Conservation (phyloP, 2,113 vertebrate genomes). For the Proteles cristata region DNA sequence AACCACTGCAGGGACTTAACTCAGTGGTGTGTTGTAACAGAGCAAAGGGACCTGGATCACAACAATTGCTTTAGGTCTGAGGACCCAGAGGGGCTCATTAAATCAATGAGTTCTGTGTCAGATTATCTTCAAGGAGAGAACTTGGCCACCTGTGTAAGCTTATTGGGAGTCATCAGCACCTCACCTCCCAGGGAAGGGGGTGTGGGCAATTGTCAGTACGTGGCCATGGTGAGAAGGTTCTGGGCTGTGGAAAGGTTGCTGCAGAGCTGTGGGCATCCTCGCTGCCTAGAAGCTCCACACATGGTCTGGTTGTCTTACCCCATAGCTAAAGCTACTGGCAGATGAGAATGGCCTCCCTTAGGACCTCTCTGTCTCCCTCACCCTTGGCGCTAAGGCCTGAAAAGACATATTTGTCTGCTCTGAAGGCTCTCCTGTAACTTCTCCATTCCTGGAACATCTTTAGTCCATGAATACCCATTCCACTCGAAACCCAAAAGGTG, state of each 20-base stretch:
- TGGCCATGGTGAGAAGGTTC: neutral
- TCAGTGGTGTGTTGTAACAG: neutral
- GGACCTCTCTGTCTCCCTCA: neutral
- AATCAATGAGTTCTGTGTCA: neutral
- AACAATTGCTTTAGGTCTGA: neutral
- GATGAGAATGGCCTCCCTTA: neutral
- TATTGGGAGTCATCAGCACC: fast-evolving
- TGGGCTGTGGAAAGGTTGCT: neutral
- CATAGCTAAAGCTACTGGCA: neutral
- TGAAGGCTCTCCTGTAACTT: neutral
- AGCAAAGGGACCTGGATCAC: neutral
- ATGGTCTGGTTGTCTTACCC: neutral
- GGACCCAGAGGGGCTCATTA: neutral
- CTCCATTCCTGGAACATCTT: neutral
- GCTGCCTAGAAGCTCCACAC: neutral
- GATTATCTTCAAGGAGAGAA: neutral
- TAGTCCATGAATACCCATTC: neutral
- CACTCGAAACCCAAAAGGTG: neutral
- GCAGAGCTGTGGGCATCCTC: neutral
- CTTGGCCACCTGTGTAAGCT: neutral
- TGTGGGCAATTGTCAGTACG: neutral
- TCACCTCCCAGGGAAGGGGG: neutral
- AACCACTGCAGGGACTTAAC: neutral
- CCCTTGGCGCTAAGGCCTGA: neutral
- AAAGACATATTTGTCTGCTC: neutral